Conservation (phyloP, 92 coral and sea anemone species). For the Metridium senile region DNA sequence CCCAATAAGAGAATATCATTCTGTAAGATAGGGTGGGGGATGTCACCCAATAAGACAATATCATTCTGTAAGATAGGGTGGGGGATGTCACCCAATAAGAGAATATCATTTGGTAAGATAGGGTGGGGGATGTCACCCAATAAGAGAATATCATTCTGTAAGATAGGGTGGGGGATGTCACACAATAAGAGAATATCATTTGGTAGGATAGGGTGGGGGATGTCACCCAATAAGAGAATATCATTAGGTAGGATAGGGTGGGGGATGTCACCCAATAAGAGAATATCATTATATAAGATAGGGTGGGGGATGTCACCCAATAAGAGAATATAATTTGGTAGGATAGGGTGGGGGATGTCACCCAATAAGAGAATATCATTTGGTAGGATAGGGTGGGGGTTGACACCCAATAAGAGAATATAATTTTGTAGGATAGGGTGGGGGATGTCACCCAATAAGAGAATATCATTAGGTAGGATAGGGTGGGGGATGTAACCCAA, state of each 20-base stretch:
- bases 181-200: too few species aligned
- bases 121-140: constrained; percentile 64
- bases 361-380: too few species aligned
- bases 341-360: constrained; percentile 60
- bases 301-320: constrained; percentile 64
- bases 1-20: too few species aligned
- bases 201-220: constrained; percentile 59
- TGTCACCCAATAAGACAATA: constrained; percentile 59
- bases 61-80: constrained; percentile 72
- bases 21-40: constrained; percentile 60
- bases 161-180: constrained; percentile 60
- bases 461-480: constrained; percentile 60
- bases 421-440: too few species aligned
- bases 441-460: constrained; percentile 49
- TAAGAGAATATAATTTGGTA: constrained; percentile 65
- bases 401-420: too few species aligned
- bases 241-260: constrained; percentile 71
- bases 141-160: too few species aligned
- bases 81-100: constrained; percentile 49
- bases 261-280: constrained; percentile 49
- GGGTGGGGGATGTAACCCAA: constrained; percentile 63
- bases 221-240: constrained; percentile 59
- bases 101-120: constrained; percentile 59
- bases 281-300: constrained; percentile 59
- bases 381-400: too few species aligned